Evolutionary conservation across 1,140 invertebrate species (phyloP).

Genomic region (Drosophila kanapiae): DNA sequence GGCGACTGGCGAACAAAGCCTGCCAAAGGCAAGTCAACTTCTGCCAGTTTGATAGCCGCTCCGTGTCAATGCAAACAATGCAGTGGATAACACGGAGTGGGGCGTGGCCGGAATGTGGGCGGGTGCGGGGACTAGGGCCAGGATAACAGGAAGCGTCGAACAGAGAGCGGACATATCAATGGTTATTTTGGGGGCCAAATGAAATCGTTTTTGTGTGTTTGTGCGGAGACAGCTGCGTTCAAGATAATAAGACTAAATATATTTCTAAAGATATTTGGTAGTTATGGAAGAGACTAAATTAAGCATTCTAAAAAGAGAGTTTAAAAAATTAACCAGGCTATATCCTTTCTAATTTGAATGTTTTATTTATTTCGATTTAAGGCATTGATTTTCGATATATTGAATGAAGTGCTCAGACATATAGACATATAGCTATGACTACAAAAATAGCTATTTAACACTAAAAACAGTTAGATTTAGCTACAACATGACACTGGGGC

Average conservation of each 20-base stretch:
- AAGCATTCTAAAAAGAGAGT: too few relatives aligned
- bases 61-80: constrained; percentile 76
- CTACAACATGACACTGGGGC: too few relatives aligned
- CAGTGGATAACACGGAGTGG: constrained; percentile 19
- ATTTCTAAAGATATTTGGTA: background rate
- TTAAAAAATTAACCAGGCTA: too few relatives aligned
- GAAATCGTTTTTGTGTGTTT: constrained; percentile 69
- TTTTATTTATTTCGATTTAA: too few relatives aligned
- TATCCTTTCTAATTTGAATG: too few relatives aligned
- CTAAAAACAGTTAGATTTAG: too few relatives aligned
- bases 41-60: constrained; percentile 66
- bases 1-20: constrained; percentile 46
- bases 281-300: background rate
- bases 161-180: constrained; percentile 65
- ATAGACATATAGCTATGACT: too few relatives aligned
- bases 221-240: background rate
- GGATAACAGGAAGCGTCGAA: constrained; percentile 34
- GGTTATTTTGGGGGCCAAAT: constrained; percentile 75
- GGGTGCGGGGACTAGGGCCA: background rate
- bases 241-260: background rate
- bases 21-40: constrained; percentile 61
- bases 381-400: too few relatives aligned
- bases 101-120: constrained; percentile 5
- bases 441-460: too few relatives aligned
- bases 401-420: too few relatives aligned